A percentile compares a stretch with the other conserved stretches of the same genome.
phyloP scores from a whole-genome alignment of 2,113 vertebrate species.

The Cygnus atratus region DNA sequence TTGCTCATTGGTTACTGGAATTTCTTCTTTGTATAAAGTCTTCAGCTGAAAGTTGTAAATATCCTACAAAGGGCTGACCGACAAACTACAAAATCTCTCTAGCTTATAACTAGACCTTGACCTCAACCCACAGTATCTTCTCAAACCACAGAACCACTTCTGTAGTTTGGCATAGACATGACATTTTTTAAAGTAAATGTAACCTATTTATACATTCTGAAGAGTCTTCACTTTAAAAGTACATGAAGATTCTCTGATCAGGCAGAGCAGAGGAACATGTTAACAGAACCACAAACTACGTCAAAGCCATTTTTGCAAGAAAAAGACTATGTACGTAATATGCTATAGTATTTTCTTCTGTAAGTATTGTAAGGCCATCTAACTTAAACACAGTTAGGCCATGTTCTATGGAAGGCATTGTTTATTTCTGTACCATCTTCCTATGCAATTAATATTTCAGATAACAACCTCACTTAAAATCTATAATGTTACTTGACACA shows the following conservation, averaged over 20 bases:
- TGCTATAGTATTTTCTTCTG: background rate
- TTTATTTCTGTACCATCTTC: background rate
- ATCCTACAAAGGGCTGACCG: background rate
- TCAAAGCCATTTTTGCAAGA: background rate
- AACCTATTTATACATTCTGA: background rate
- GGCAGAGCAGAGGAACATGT: background rate
- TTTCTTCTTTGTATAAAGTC: background rate
- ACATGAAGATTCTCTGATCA: background rate
- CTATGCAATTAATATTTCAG: background rate
- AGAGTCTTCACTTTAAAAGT: background rate
- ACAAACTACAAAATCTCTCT: background rate
- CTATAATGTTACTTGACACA: background rate
- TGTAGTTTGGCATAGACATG: background rate
- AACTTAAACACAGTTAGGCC: background rate
- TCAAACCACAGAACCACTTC: background rate
- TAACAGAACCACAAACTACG: background rate
- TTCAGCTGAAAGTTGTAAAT: conserved; percentile 13
- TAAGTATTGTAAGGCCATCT: background rate
- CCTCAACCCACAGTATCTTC: background rate
- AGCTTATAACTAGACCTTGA: background rate
- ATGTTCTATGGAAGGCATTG: background rate
- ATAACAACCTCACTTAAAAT: background rate
- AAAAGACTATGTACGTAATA: background rate
- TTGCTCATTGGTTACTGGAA: conserved; percentile 1
- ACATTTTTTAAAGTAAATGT: conserved; percentile 25